Base-by-base conservation (phyloP, 2,797 vertebrate genomes). In the Poecilia wingei region DNA sequence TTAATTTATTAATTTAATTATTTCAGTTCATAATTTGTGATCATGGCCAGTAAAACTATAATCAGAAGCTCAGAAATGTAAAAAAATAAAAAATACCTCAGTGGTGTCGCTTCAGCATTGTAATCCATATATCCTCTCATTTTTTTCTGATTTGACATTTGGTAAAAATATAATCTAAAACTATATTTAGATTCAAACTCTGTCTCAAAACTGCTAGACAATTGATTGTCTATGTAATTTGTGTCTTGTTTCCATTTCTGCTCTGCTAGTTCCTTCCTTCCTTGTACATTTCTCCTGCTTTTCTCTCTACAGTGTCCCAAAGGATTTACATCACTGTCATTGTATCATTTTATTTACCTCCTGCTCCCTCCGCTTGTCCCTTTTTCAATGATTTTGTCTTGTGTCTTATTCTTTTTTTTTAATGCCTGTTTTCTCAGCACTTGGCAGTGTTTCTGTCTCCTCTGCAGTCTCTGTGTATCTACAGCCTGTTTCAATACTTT, bases 361-460 rank as follows among this genome's bases (percentile, higher is more conserved):
- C 68, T 22, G 6, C 77, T 80, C 66, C 74, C 45, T 77, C 7
- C 36, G 8, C 78, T 83, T 78, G 75, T 86, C 69, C 76, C 85
- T 80, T 78, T 85, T 84, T 28, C 71, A 75, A 66, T 43, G 64
- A 83, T 90, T 84, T 82, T 77, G 33, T 79, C 69, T 57, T 16
- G 46, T 84, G 80, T 79, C 61, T 81, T 66, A 77, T 80, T 79
- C 72, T 79, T 64, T 53, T 46, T 47, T 75, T 47, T 75, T 55
- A 36, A 70, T 79, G 79, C 33, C 72, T 84, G 82, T 78, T 86
- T 89, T 82, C 85, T 84, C 87, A 79, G 79, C 9, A 36, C 80
- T 90, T 91, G 88, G 90, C 86, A 88, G 82, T 80, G 73, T 75
- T 86, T 87, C 80, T 81, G 75, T 88, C 74, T 83, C 72, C 79